Percentiles rank a stretch among this genome's conserved stretches.
phyloP scores from a whole-genome alignment of 2,888 invertebrate genomes.

The Ommatoiulus sabulosus region DNA sequence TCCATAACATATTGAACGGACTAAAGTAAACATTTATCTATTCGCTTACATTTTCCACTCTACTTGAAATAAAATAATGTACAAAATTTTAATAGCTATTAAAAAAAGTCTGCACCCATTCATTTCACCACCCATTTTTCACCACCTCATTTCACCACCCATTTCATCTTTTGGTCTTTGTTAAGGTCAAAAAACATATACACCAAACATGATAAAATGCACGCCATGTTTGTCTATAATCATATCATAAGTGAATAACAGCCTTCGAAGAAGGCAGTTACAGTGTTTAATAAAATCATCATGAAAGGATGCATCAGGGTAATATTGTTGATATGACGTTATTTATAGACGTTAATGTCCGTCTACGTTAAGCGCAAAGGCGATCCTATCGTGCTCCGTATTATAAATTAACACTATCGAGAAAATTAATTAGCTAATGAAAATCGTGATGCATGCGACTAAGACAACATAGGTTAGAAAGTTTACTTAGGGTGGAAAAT shows the following conservation, averaged over 20 bases:
- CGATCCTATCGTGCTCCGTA: not conserved
- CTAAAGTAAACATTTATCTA: too few relatives aligned
- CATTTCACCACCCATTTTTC: too few relatives aligned
- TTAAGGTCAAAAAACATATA: not conserved
- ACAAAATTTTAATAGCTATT: too few relatives aligned
- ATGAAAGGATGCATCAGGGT: not conserved
- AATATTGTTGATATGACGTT: not conserved
- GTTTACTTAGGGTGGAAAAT: not conserved
- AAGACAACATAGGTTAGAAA: not conserved
- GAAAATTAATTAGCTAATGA: constrained; percentile 17
- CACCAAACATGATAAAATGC: not conserved
- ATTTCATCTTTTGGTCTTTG: not conserved
- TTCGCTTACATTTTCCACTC: too few relatives aligned
- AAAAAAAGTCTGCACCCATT: not conserved
- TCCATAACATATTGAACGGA: too few relatives aligned
- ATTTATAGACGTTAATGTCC: not conserved
- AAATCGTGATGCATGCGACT: not conserved
- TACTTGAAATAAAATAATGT: too few relatives aligned
- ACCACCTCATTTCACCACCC: too few relatives aligned
- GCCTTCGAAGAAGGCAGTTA: not conserved
- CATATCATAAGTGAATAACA: not conserved
- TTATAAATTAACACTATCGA: not conserved
- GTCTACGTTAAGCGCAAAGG: not conserved
- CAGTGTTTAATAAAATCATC: constrained; percentile 23
- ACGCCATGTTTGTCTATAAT: not conserved